Percentiles rank a stretch among this genome's conserved stretches.
phyloP scores from a whole-genome alignment of 2,888 invertebrate genomes.

The Zygaena filipendulae region DNA sequence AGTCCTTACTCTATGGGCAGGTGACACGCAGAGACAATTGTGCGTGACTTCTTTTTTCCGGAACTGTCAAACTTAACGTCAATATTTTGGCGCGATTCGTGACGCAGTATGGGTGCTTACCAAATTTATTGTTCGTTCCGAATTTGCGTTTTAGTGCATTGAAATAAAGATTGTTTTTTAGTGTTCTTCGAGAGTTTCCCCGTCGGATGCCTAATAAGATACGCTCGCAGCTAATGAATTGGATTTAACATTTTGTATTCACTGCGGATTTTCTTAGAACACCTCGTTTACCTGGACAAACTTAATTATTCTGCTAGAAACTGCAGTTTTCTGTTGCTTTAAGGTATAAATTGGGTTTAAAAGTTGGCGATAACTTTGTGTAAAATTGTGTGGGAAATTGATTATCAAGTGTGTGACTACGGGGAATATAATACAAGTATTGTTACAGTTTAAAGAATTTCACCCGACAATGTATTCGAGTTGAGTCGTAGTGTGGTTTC shows the following conservation, averaged over 20 bases:
- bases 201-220: slow-evolving; percentile 36
- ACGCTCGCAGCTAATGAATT: slow-evolving; percentile 43
- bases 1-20: slow-evolving; percentile 20
- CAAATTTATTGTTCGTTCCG: slow-evolving; percentile 9
- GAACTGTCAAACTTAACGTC: slow-evolving; percentile 26
- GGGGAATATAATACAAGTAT: no score
- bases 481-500: no score
- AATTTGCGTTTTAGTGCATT: background rate
- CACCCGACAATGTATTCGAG: no score
- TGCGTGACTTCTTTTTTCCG: slow-evolving; percentile 18
- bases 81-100: slow-evolving; percentile 54
- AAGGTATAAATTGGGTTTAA: no score
- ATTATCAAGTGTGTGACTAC: slow-evolving; percentile 45
- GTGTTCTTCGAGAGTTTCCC: no score
- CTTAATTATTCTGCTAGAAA: slow-evolving; percentile 13
- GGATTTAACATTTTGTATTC: slow-evolving; percentile 29
- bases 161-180: slow-evolving; percentile 18
- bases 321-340: no score
- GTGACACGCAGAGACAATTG: slow-evolving; percentile 20
- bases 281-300: slow-evolving; percentile 21
- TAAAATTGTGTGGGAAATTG: slow-evolving; percentile 46
- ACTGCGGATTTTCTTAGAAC: slow-evolving; percentile 35
- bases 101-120: slow-evolving; percentile 54
- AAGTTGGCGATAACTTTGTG: slow-evolving; percentile 14
- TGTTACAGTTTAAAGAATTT: slow-evolving; percentile 20